Conservation (phyloP, 2,113 vertebrate species). For the Pterocles orientalis region DNA sequence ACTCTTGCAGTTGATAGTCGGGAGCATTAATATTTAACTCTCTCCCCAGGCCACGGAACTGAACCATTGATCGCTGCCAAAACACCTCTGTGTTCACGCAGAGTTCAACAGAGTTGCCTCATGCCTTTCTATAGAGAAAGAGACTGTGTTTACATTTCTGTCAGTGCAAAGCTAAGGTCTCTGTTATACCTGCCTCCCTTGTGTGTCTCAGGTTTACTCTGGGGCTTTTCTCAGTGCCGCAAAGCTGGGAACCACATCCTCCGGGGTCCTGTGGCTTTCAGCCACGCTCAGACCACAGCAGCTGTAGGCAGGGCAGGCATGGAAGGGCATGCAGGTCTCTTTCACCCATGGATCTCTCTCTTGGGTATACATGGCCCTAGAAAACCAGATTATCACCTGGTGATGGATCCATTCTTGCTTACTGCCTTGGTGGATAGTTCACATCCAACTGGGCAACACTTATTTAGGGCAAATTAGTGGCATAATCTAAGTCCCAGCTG, state of each 20-base stretch:
- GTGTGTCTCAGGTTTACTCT: neutral
- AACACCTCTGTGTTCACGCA: neutral
- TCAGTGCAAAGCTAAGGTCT: neutral
- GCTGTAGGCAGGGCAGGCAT: neutral
- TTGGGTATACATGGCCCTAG: neutral
- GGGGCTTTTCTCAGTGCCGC: neutral
- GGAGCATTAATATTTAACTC: conserved; percentile 32
- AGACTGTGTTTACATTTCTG: neutral
- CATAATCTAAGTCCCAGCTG: neutral
- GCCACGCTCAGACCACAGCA: neutral
- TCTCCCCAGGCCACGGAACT: neutral
- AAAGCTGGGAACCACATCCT: neutral
- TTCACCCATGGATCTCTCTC: neutral
- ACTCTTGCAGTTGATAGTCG: neutral
- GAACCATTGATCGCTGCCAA: neutral
- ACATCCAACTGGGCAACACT: neutral
- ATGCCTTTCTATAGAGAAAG: neutral
- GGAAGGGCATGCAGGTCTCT: neutral
- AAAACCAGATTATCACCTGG: neutral
- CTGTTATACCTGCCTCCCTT: neutral
- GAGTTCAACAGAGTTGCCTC: neutral
- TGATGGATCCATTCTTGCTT: neutral
- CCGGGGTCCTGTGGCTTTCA: neutral
- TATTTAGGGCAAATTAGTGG: neutral
- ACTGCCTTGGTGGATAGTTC: neutral